A percentile compares a stretch with the other conserved stretches of the same genome.
Evolutionary conservation across 1,140 invertebrate genomes (phyloP).

Genomic region (Meloidogyne hapla): DNA sequence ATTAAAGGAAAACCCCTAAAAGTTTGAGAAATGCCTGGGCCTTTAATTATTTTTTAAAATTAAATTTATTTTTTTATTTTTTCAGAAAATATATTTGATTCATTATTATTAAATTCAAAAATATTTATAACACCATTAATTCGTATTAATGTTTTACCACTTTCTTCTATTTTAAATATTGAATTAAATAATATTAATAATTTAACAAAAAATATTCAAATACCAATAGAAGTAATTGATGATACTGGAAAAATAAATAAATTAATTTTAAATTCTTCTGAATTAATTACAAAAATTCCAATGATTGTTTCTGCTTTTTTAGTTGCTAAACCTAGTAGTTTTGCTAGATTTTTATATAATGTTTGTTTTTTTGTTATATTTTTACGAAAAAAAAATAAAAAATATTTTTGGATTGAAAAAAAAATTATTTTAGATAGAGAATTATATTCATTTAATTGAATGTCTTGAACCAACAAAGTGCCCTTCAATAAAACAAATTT

Average conservation of each 20-base stretch:
- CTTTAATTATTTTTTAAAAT: not conserved
- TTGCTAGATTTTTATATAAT: constrained; percentile 36
- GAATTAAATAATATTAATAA: not conserved
- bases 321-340: constrained; percentile 22
- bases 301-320: constrained; percentile 29
- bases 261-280: constrained; percentile 20
- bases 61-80: not conserved
- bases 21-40: too few relatives aligned
- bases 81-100: constrained; percentile 31
- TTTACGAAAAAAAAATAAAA: not conserved
- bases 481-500: constrained; percentile 24
- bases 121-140: constrained; percentile 7
- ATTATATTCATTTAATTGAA: constrained; percentile 30
- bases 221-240: constrained; percentile 27
- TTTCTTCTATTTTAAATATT: constrained; percentile 10
- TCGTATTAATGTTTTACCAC: not conserved
- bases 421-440: constrained; percentile 35
- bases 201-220: not conserved
- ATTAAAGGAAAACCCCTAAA: too few relatives aligned
- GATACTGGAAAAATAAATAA: constrained; percentile 15
- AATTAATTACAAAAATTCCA: constrained; percentile 7
- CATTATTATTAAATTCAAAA: constrained; percentile 15
- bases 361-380: constrained; percentile 16
- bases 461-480: constrained; percentile 22
- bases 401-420: too few relatives aligned